Percentiles rank a stretch among this genome's conserved stretches.
Evolutionary conservation across 2,113 vertebrate species (phyloP).

Genomic region (Salminus brasiliensis): DNA sequence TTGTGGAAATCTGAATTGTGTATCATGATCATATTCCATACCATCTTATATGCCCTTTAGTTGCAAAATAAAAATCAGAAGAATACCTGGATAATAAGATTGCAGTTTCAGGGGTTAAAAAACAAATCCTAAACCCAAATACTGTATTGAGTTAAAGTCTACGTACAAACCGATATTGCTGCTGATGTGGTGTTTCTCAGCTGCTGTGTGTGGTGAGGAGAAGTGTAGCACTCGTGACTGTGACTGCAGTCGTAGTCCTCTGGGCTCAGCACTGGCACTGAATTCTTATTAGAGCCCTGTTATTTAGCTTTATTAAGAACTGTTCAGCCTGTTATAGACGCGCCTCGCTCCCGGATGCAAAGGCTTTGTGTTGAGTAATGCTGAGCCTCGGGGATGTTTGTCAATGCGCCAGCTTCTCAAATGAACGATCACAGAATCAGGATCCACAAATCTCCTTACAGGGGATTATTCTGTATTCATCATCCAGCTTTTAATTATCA

Average conservation of each 20-base stretch:
- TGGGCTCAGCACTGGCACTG: slow-evolving; percentile 29
- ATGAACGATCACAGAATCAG: slow-evolving; percentile 37
- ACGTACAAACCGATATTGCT: neutral
- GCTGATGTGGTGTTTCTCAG: neutral
- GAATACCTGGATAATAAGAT: too few species aligned
- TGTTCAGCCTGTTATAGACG: slow-evolving; percentile 50
- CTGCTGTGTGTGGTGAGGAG: neutral
- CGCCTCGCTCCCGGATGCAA: neutral
- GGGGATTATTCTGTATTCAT: slow-evolving; percentile 43
- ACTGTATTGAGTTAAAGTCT: neutral
- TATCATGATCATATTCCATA: too few species aligned
- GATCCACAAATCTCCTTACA: slow-evolving; percentile 41
- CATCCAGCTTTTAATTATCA: slow-evolving; percentile 37
- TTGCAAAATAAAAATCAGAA: too few species aligned
- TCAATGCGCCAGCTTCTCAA: slow-evolving; percentile 50
- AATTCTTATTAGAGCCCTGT: slow-evolving; percentile 57
- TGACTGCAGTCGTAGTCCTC: slow-evolving; percentile 53
- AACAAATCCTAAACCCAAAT: too few species aligned
- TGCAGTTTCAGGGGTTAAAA: too few species aligned
- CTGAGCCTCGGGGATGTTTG: slow-evolving; percentile 57
- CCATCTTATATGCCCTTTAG: too few species aligned
- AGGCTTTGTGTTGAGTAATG: slow-evolving; percentile 58
- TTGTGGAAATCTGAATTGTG: too few species aligned
- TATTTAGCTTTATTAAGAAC: slow-evolving; percentile 60
- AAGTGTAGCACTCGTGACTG: slow-evolving; percentile 45